These are phyloP conservation scores for Prosapia bicincta DNA, from an alignment of 2,888 invertebrate species.

Conservation along the genomic window DNA sequence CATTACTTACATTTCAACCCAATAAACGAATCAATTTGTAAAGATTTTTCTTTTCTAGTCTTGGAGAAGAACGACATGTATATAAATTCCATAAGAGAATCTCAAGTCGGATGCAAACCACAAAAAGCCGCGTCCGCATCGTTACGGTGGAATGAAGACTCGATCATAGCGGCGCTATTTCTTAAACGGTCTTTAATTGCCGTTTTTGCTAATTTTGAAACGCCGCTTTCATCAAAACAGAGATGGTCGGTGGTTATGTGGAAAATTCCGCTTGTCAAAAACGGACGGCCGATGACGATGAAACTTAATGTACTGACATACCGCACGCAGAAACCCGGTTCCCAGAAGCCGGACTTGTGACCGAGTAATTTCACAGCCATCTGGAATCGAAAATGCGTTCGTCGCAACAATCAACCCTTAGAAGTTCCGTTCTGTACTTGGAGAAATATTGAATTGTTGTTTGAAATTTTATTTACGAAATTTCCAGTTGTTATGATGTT, in stretches of 20 bases:
- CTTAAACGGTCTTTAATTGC: not conserved
- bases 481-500: too few relatives aligned
- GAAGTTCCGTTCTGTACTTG: too few relatives aligned
- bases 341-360: not conserved
- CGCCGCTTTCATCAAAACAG: not conserved
- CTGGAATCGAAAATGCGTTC: not conserved
- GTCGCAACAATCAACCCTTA: not conserved
- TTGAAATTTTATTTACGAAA: too few relatives aligned
- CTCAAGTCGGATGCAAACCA: not conserved
- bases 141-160: not conserved
- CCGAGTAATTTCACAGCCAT: not conserved
- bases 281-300: not conserved
- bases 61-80: not conserved
- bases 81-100: not conserved
- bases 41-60: not conserved
- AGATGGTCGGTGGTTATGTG: not conserved
- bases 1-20: not conserved
- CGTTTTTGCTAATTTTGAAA: not conserved
- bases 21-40: not conserved
- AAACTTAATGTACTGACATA: not conserved
- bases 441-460: too few relatives aligned
- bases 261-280: not conserved
- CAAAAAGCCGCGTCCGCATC: not conserved
- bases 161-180: not conserved
- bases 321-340: not conserved